Percentiles rank a stretch among this genome's conserved stretches.
Evolutionary conservation across 2,888 invertebrate species (phyloP).

Genomic region (Siphlonurus alternatus): DNA sequence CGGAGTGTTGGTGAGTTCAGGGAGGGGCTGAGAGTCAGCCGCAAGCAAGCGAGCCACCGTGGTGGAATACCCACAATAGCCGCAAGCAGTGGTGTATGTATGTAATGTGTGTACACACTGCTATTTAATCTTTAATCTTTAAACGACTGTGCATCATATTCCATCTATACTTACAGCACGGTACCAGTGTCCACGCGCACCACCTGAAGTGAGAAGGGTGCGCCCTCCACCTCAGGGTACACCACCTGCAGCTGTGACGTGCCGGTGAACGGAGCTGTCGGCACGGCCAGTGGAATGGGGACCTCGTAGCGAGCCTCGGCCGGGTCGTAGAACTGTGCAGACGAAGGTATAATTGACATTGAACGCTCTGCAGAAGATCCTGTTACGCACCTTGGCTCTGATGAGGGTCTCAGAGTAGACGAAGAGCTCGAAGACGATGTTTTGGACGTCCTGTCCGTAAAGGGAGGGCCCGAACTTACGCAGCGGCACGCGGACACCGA

Average conservation of each 20-base stretch:
- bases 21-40: no score
- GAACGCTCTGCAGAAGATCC: not conserved
- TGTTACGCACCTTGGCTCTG: not conserved
- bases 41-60: no score
- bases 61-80: no score
- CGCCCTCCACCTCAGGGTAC: not conserved
- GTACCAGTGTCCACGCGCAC: not conserved
- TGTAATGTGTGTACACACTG: no score
- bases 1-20: no score
- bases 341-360: no score
- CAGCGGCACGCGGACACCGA: not conserved
- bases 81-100: no score
- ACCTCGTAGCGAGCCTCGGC: slow-evolving; percentile 12
- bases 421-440: not conserved
- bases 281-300: slow-evolving; percentile 17
- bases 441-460: not conserved
- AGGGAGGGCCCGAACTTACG: not conserved
- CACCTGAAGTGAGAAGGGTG: not conserved
- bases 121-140: no score
- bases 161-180: slow-evolving; percentile 2
- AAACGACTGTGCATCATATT: no score
- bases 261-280: slow-evolving; percentile 7
- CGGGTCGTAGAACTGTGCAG: slow-evolving; percentile 12
- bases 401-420: not conserved
- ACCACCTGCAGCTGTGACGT: not conserved